A percentile compares a stretch with the other conserved stretches of the same genome.
Evolutionary conservation across 2,888 invertebrate genomes (phyloP).

Genomic region (Eucriotettix oculatus): DNA sequence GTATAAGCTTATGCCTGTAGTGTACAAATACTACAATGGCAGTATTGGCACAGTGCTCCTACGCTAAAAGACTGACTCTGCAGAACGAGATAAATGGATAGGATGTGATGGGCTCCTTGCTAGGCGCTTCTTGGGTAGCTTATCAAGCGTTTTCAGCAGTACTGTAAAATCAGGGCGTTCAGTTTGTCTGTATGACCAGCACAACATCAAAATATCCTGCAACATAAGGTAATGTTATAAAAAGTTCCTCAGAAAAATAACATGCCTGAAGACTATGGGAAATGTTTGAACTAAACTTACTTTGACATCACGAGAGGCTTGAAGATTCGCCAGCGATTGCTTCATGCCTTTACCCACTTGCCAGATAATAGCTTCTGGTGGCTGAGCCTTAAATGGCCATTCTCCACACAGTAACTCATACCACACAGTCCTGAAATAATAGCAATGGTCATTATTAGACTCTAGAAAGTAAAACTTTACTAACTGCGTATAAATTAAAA

Average conservation of each 20-base stretch:
- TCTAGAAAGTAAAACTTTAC: slow-evolving; percentile 2
- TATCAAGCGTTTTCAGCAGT: slow-evolving; percentile 65
- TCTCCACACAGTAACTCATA: slow-evolving; percentile 92
- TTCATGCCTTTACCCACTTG: slow-evolving; percentile 95
- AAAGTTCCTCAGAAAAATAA: not conserved
- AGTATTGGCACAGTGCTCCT: not conserved
- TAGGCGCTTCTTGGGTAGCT: slow-evolving; percentile 86
- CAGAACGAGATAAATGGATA: slow-evolving; percentile 86
- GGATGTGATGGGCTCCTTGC: slow-evolving; percentile 97
- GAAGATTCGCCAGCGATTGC: slow-evolving; percentile 83
- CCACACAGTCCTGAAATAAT: slow-evolving; percentile 74
- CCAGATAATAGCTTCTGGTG: slow-evolving; percentile 93
- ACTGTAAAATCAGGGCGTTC: slow-evolving; percentile 85
- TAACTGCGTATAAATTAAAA: too few relatives aligned
- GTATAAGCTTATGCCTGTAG: not conserved
- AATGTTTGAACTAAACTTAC: slow-evolving; percentile 28
- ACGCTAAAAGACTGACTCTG: slow-evolving; percentile 76
- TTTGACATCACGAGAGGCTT: slow-evolving; percentile 91
- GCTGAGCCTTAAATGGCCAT: slow-evolving; percentile 88
- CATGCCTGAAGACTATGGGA: not conserved
- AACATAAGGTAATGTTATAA: slow-evolving; percentile 12
- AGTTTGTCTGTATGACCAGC: slow-evolving; percentile 78
- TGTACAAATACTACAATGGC: not conserved
- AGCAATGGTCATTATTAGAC: slow-evolving; percentile 3
- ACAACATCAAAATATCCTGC: slow-evolving; percentile 89